Percentiles rank a stretch among this genome's conserved stretches.
Conservation (phyloP, 2,113 vertebrate species). For the Hydrochoerus hydrochaeris region DNA sequence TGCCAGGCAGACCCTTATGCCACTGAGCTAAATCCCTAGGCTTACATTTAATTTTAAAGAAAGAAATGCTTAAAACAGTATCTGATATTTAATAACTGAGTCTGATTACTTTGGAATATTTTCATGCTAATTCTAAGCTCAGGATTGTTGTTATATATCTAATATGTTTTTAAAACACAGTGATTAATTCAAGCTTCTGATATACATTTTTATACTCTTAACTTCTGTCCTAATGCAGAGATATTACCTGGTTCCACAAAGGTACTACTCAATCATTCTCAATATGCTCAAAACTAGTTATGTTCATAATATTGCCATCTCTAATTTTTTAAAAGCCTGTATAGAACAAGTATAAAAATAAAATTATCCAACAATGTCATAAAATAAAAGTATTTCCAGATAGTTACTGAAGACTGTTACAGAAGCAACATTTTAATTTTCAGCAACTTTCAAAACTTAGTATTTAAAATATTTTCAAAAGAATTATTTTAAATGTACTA, state of each 20-base stretch:
- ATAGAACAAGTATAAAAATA: neutral
- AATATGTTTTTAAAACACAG: neutral
- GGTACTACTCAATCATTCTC: neutral
- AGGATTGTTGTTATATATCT: neutral
- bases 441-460: neutral
- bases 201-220: conserved; percentile 28
- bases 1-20: no score
- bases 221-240: neutral
- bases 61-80: neutral
- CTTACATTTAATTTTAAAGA: neutral
- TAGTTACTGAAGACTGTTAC: neutral
- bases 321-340: neutral
- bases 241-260: neutral
- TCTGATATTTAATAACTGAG: neutral
- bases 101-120: neutral
- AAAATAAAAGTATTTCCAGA: neutral
- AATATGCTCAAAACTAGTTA: neutral
- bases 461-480: neutral
- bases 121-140: neutral
- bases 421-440: neutral
- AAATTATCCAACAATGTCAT: neutral
- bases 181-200: neutral
- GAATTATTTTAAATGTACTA: neutral
- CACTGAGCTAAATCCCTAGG: no score
- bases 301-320: neutral